phyloP scores from a whole-genome alignment of 1,140 invertebrate species.

The Patella vulgata region DNA sequence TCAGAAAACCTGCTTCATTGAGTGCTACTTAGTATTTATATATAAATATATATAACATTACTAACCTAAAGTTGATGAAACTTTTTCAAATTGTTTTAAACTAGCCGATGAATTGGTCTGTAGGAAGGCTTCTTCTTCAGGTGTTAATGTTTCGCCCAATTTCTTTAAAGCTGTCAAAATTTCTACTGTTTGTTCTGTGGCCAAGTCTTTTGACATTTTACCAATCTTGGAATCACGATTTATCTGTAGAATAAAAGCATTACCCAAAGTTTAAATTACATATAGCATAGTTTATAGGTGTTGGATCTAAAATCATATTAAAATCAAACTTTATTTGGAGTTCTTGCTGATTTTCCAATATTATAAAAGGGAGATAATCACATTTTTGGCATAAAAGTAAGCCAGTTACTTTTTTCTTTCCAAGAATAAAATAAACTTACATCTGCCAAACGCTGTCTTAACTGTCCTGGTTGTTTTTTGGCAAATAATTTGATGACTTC shows the following conservation, averaged over 20 bases:
- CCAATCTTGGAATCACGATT: constrained; percentile 68
- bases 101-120: constrained; percentile 69
- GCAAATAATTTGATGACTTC: constrained; percentile 83
- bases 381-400: too few relatives aligned
- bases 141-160: constrained; percentile 74
- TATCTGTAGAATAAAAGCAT: constrained; percentile 57
- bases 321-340: too few relatives aligned
- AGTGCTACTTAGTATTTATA: too few relatives aligned
- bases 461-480: constrained; percentile 77
- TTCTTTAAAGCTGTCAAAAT: constrained; percentile 77
- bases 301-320: too few relatives aligned
- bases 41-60: too few relatives aligned
- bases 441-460: constrained; percentile 73
- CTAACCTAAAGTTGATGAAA: constrained; percentile 68
- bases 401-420: too few relatives aligned
- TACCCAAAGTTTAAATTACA: too few relatives aligned
- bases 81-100: constrained; percentile 71
- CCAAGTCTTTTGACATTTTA: constrained; percentile 63
- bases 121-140: constrained; percentile 73
- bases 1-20: too few relatives aligned
- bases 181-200: constrained; percentile 71
- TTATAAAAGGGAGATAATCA: too few relatives aligned
- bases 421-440: too few relatives aligned
- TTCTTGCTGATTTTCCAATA: too few relatives aligned
- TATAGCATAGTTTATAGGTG: not conserved